Percentiles rank a stretch among this genome's conserved stretches.
Conservation (phyloP, 1,140 invertebrate genomes). For the Drosophila eugracilis region DNA sequence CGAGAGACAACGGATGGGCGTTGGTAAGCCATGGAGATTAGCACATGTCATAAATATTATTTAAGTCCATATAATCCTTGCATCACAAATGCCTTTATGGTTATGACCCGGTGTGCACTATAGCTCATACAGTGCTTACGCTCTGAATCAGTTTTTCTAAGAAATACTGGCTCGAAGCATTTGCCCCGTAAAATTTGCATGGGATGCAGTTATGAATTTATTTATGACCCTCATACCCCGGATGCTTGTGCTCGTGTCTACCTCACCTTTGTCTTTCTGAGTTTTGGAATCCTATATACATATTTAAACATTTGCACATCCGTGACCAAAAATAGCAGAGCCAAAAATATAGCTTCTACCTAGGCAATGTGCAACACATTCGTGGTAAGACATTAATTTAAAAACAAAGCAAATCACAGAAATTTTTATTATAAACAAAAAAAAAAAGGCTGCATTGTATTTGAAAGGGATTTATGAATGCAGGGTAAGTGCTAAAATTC, state of each 20-base stretch:
- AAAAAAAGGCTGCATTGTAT: constrained; percentile 1
- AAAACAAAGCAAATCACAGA: constrained; percentile 10
- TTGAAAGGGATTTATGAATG: constrained; percentile 5
- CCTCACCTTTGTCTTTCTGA: constrained; percentile 5
- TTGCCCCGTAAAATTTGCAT: constrained; percentile 59
- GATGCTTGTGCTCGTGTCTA: constrained; percentile 2
- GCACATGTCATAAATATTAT: constrained; percentile 71
- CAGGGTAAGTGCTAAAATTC: background rate
- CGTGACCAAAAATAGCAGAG: constrained; percentile 17
- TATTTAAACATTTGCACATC: constrained; percentile 32
- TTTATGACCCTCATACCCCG: constrained; percentile 59
- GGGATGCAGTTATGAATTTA: constrained; percentile 71
- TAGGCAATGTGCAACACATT: constrained; percentile 27
- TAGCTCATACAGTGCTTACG: constrained; percentile 41
- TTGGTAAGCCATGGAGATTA: constrained; percentile 56
- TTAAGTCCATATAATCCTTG: constrained; percentile 62
- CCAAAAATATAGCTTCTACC: constrained; percentile 16
- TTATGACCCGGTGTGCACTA: constrained; percentile 49
- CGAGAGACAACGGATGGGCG: background rate
- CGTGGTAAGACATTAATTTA: constrained; percentile 22
- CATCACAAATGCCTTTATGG: constrained; percentile 23
- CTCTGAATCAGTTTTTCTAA: constrained; percentile 11
- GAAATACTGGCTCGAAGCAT: constrained; percentile 15
- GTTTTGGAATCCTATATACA: constrained; percentile 51
- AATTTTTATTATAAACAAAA: constrained; percentile 24